Conservation (phyloP, 2,113 vertebrate species). For the Erythrocercus mccallii region DNA sequence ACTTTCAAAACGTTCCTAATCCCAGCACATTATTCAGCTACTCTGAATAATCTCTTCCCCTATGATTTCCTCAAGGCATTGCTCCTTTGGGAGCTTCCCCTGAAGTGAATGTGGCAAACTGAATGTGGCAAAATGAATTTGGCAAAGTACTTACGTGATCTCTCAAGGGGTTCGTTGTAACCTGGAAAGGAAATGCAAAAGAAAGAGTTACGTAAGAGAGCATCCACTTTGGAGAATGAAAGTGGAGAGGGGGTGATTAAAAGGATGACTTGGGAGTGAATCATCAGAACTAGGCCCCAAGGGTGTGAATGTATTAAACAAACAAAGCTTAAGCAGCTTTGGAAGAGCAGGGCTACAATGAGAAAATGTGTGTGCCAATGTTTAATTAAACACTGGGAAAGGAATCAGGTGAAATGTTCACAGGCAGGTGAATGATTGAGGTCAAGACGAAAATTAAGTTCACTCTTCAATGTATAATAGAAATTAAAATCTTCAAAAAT, state of each 20-base stretch:
- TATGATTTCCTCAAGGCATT: not conserved
- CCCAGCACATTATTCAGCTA: not conserved
- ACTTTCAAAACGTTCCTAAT: not conserved
- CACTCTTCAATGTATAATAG: not conserved
- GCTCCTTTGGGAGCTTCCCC: not conserved
- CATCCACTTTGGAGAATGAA: not conserved
- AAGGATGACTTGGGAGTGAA: conserved; percentile 16
- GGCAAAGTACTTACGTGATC: not conserved
- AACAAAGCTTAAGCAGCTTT: not conserved
- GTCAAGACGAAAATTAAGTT: not conserved
- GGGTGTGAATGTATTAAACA: conserved; percentile 1
- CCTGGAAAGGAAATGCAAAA: conserved; percentile 22
- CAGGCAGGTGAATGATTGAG: not conserved
- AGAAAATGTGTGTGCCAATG: not conserved
- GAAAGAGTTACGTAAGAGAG: not conserved
- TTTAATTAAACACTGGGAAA: not conserved
- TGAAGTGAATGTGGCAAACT: not conserved
- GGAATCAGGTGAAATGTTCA: not conserved
- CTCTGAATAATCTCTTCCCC: not conserved
- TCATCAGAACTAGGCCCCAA: not conserved
- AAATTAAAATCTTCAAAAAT: not conserved
- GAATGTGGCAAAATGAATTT: not conserved
- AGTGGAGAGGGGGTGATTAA: not conserved
- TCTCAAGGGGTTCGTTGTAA: not conserved
- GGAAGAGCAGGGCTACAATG: not conserved